Conservation (phyloP, 2,113 vertebrate species). For the Pluvianellus socialis region DNA sequence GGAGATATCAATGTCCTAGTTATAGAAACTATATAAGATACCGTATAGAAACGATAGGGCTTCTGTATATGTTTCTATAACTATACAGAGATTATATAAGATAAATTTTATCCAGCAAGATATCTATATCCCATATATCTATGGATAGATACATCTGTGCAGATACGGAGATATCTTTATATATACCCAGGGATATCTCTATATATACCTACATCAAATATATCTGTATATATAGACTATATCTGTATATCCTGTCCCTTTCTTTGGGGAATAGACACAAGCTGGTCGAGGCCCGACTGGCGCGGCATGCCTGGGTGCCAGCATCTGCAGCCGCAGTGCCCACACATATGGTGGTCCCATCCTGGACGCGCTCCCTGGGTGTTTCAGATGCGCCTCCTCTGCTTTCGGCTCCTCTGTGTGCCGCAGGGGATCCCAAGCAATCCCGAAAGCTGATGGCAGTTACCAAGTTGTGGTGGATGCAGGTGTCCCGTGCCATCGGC, state of each 20-base stretch:
- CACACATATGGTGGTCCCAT: rapidly evolving
- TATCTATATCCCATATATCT: background rate
- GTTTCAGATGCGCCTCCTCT: background rate
- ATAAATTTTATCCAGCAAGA: background rate
- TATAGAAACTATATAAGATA: background rate
- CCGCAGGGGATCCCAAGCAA: rapidly evolving
- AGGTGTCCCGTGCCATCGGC: rapidly evolving
- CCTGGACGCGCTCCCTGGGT: background rate
- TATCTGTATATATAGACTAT: background rate
- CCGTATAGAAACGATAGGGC: background rate
- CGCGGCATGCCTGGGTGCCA: background rate
- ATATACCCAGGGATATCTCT: background rate
- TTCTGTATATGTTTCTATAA: background rate
- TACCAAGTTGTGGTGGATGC: background rate
- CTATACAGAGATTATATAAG: background rate
- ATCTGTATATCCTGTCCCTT: background rate
- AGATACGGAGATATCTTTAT: background rate
- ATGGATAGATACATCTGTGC: background rate
- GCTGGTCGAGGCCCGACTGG: background rate
- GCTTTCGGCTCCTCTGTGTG: background rate
- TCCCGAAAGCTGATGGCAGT: background rate
- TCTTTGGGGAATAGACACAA: background rate
- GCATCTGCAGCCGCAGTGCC: rapidly evolving
- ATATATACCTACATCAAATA: background rate
- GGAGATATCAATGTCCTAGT: background rate